phyloP scores from a whole-genome alignment of 1,140 invertebrate species.

The Drosophila pseudoananassae region DNA sequence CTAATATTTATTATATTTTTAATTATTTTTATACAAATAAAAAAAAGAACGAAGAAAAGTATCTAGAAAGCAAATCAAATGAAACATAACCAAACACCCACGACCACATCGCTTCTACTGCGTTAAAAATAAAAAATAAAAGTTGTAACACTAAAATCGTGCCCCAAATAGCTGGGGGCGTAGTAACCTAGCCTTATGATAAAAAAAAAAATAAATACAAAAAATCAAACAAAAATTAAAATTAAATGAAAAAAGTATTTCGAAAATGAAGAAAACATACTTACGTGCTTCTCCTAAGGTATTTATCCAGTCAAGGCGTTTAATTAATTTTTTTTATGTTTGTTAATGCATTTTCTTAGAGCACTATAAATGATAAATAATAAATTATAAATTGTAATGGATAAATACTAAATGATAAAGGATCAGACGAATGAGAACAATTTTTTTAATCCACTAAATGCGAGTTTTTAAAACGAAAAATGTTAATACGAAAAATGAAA shows the following conservation, averaged over 20 bases:
- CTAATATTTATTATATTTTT: conserved; percentile 76
- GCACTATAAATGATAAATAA: conserved; percentile 30
- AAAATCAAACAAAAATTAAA: conserved; percentile 2
- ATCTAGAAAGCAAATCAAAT: conserved; percentile 42
- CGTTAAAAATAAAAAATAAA: conserved; percentile 1
- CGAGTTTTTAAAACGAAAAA: conserved; percentile 52
- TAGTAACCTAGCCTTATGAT: conserved; percentile 50
- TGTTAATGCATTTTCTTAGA: conserved; percentile 58
- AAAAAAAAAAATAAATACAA: conserved; percentile 1
- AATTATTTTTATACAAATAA: conserved; percentile 57
- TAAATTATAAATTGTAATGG: background rate
- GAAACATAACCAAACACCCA: conserved; percentile 46
- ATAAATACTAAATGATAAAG: conserved; percentile 7
- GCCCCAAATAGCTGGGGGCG: conserved; percentile 20
- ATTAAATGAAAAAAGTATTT: background rate
- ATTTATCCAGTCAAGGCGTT: conserved; percentile 45
- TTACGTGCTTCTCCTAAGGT: conserved; percentile 53
- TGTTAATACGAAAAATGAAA: conserved; percentile 42
- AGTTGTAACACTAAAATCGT: conserved; percentile 13
- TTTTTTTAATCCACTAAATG: conserved; percentile 56
- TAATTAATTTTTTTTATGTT: conserved; percentile 50
- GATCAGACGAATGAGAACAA: conserved; percentile 25
- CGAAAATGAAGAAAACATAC: conserved; percentile 8
- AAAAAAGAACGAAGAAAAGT: background rate
- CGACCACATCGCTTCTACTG: conserved; percentile 26